Evolutionary conservation across 2,888 invertebrate species (phyloP).

Genomic region (Sinopyrophorus schimmeli): DNA sequence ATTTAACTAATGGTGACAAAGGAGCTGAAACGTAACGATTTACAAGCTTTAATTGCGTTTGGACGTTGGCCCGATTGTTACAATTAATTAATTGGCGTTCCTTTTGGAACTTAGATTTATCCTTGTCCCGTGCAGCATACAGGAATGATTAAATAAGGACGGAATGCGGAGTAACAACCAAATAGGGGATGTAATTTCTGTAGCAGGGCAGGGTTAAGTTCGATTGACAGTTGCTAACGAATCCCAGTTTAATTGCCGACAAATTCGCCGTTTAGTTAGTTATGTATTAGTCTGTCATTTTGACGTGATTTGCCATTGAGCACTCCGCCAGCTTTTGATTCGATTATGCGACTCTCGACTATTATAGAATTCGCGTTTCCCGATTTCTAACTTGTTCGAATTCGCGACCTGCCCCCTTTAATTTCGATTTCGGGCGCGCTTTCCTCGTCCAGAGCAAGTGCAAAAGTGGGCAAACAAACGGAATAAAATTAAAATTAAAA

Average conservation of each 20-base stretch:
- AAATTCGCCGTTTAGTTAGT: conserved; percentile 40
- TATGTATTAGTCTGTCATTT: conserved; percentile 40
- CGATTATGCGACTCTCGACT: conserved; percentile 34
- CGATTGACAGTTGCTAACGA: conserved; percentile 40
- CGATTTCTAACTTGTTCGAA: no score
- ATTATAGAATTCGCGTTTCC: conserved; percentile 29
- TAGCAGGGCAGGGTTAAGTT: conserved; percentile 27
- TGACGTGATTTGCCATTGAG: conserved; percentile 39
- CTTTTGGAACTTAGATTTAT: conserved; percentile 24
- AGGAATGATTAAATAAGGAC: conserved; percentile 18
- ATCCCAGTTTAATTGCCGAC: conserved; percentile 41
- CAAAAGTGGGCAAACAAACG: no score
- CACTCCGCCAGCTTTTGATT: conserved; percentile 32
- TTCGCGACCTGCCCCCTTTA: no score
- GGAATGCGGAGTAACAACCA: conserved; percentile 10
- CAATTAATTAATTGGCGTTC: conserved; percentile 31
- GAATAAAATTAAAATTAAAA: no score
- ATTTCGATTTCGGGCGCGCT: no score
- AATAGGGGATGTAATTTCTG: conserved; percentile 27
- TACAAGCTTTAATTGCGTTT: conserved; percentile 32
- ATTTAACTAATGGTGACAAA: conserved; percentile 26
- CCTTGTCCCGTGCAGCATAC: conserved; percentile 20
- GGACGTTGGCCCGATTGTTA: conserved; percentile 29
- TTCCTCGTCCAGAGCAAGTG: no score
- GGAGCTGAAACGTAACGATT: conserved; percentile 27